Evolutionary conservation across 1,140 invertebrate species (phyloP), one percentile per base, ranked within the genome.

Genomic region (Drosophila setifemur): DNA sequence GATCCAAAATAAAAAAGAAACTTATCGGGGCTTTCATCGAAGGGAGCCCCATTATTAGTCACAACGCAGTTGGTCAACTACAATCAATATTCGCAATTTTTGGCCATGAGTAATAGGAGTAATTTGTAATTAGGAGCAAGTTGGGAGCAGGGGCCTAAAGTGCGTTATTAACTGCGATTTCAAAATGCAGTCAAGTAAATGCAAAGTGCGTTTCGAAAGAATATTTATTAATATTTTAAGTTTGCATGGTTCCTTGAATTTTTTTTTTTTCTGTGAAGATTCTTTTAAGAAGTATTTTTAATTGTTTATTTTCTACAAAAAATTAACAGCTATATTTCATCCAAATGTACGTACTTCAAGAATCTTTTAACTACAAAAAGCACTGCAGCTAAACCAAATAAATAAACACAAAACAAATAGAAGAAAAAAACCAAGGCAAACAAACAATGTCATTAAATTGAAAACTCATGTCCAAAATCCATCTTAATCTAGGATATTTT

Each of bases 41-140:
- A 79, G 79, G 67, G 47, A 47, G 11, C 16, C 9, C 53, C 40
- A 26, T 45, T 57, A 77, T 82, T 64, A 82, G 63, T 73, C 39
- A 49, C 31, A 9, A 29, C 12, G 35, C 7, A 26, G 3, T 45
- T 42, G 66, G 49, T 26, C 55, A 47, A 82, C 40, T 53, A 33
- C 52, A 73, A 82, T 82, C 77, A 45, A 73, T 64, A 54, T 47
- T 49, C 42, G 25, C 57, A 72, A 72, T 72, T 63, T 72, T 29
- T 31, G 37, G 25, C 35, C 35, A 54, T 82, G 77, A 82, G 55
- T 77, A 82, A 82, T 58, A 55, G 26, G 21, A 60, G 40, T 55
- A 50, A 73, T 60, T 47, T 49, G 67, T 42, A 75, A 79, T 81
- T 81, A 73, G 57, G 42, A 79, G 63, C 47, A 79, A 33, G 42